Base-by-base conservation (phyloP, 2,797 vertebrate genomes). In the Poecilia wingei region DNA sequence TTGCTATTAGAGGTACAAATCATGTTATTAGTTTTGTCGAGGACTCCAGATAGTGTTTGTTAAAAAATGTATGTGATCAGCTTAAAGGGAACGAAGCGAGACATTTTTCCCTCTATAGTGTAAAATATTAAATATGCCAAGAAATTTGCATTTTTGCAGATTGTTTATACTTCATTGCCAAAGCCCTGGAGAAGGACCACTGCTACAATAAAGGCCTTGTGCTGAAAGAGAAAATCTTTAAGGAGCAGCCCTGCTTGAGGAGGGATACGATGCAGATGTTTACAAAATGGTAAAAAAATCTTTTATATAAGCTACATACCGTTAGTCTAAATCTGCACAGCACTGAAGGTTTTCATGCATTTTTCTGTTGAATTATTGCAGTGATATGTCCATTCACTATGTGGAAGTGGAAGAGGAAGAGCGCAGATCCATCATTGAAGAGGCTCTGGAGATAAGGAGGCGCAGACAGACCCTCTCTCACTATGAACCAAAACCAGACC, bases 181-280 rank as follows among this genome's bases (percentile, higher is more conserved):
- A 99, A 95, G 98, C 98, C 33, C 84, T 99, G 82, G 97, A 98
- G 91, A 98, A 96, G 91, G 98, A 99, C 82, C 96, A 96, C 76
- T 96, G 94, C 0, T 99, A 99, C 92, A 97, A 96, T 86, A 99
- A 99, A 93, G 98, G 97, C 2, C 90, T 98, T 78, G 98, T 99
- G 85, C 93, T 99, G 82, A 99, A 98, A 92, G 98, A 99, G 93
- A 98, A 96, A 92, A 99, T 99, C 79, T 99, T 99, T 80, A 91
- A 97, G 89, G 98, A 99, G 89, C 98, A 99, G 86, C 98, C 98
- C 2, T 97, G 97, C 85, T 96, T 99, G 77, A 96, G 87, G 87
- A 97, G 95, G 76, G 98, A 99, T 90, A 98, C 98, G 0, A 95
- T 98, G 84, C 96, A 96, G 79, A 97, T 99, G 97, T 99, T 99